phyloP scores from a whole-genome alignment of 2,113 vertebrate species.

The Rhizomys pruinosus region DNA sequence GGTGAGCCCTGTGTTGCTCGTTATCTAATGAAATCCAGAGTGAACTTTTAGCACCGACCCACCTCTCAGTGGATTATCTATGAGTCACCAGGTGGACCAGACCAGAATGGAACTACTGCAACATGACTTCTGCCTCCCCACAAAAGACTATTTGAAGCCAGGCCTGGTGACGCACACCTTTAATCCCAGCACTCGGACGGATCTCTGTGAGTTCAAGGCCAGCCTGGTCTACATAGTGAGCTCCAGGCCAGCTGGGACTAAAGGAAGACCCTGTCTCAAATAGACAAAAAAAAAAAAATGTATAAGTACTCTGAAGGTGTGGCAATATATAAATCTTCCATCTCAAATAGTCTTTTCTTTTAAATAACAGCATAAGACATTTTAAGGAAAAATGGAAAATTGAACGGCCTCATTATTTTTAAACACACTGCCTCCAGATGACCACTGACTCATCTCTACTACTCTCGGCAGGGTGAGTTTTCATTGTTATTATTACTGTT shows the following conservation, averaged over 20 bases:
- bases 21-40: constrained; percentile 62
- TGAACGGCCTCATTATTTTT: constrained; percentile 40
- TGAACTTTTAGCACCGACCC: constrained; percentile 62
- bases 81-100: constrained; percentile 53
- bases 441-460: not conserved
- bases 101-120: constrained; percentile 49
- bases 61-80: constrained; percentile 52
- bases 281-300: not conserved
- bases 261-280: not conserved
- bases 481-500: not conserved
- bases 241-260: too few relatives aligned
- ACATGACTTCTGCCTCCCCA: constrained; percentile 56
- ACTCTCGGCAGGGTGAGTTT: not conserved
- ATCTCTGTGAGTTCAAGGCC: too few relatives aligned
- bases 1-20: constrained; percentile 19
- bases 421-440: constrained; percentile 17
- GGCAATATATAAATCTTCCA: too few relatives aligned
- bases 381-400: constrained; percentile 37
- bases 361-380: constrained; percentile 33
- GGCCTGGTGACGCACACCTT: too few relatives aligned
- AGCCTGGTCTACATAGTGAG: too few relatives aligned
- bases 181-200: too few relatives aligned
- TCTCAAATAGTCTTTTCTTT: too few relatives aligned
- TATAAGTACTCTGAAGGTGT: too few relatives aligned
- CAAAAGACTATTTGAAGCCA: not conserved